Conservation (phyloP, 2,797 vertebrate genomes). For the Orestias chungarensis region DNA sequence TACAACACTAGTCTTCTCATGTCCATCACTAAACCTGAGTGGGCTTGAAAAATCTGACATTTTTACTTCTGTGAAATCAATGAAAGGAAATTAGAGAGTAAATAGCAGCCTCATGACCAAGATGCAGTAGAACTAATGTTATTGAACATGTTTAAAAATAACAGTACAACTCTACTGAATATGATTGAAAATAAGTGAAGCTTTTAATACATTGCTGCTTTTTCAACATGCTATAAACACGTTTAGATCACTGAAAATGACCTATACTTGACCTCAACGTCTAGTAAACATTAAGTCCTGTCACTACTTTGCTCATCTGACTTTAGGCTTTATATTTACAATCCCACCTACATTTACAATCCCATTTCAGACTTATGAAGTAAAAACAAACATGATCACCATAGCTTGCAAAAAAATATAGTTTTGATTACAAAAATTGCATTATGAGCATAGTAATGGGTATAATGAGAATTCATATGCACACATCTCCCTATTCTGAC, state of each 20-base stretch:
- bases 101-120: not conserved
- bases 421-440: not conserved
- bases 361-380: not conserved
- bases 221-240: not conserved
- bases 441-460: not conserved
- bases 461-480: no score
- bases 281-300: not conserved
- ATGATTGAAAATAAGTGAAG: not conserved
- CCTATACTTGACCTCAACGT: not conserved
- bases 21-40: not conserved
- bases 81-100: slow-evolving; percentile 9
- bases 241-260: not conserved
- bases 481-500: no score
- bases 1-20: not conserved
- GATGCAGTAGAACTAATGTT: not conserved
- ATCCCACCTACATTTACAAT: not conserved
- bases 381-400: not conserved
- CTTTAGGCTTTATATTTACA: not conserved
- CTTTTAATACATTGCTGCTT: not conserved
- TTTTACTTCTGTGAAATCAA: slow-evolving; percentile 12
- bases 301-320: not conserved
- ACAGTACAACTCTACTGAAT: not conserved
- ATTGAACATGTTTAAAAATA: not conserved
- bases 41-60: slow-evolving; percentile 2
- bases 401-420: not conserved